These are phyloP conservation scores for Adrianichthys oophorus DNA, from an alignment of 2,797 vertebrate genomes.

Conservation along the genomic window DNA sequence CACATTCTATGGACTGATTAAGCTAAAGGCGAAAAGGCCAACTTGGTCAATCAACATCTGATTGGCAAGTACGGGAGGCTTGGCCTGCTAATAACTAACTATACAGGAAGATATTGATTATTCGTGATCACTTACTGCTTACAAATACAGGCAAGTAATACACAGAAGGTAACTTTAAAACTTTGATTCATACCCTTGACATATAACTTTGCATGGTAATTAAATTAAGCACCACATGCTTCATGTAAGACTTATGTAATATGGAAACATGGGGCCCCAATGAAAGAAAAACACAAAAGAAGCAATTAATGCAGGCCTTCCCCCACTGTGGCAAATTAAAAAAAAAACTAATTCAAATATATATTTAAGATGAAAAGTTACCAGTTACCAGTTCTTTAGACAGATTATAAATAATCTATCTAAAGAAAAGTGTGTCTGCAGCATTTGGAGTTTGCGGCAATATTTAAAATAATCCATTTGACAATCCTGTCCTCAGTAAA, in stretches of 20 bases:
- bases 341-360: no score
- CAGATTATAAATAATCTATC: no score
- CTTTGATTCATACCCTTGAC: background rate
- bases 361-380: no score
- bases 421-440: no score
- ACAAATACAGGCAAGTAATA: background rate
- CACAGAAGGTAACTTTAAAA: background rate
- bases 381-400: no score
- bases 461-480: no score
- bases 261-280: background rate
- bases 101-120: background rate
- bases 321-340: no score
- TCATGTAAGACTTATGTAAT: no score
- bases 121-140: background rate
- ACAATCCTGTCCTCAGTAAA: no score
- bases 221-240: background rate
- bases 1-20: conserved; percentile 17
- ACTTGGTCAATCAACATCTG: conserved; percentile 11
- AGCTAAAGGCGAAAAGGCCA: conserved; percentile 23
- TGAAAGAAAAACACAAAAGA: background rate
- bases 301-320: background rate
- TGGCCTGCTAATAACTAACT: conserved; percentile 14
- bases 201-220: background rate
- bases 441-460: no score
- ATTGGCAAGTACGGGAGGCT: conserved; percentile 31